phyloP scores from a whole-genome alignment of 2,113 vertebrate species.

The Ginglymostoma cirratum region DNA sequence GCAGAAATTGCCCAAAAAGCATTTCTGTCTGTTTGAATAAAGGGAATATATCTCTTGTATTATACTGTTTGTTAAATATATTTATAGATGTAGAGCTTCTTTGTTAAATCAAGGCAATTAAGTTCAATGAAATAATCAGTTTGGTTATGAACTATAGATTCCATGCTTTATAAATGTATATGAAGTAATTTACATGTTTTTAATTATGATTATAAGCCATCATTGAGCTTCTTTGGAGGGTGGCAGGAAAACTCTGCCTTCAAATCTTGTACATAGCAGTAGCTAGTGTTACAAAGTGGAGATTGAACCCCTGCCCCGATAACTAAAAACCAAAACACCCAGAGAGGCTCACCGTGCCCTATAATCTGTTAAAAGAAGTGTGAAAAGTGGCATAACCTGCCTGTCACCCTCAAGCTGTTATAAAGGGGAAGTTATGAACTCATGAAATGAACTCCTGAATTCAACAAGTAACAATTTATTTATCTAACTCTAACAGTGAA shows the following conservation, averaged over 20 bases:
- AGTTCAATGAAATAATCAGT: conserved; percentile 49
- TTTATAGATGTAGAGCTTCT: too few relatives aligned
- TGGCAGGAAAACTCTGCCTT: conserved; percentile 58
- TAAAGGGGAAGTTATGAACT: too few relatives aligned
- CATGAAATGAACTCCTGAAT: too few relatives aligned
- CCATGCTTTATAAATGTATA: conserved; percentile 59
- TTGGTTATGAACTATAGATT: conserved; percentile 47
- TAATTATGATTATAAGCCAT: conserved; percentile 63
- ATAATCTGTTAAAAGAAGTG: too few relatives aligned
- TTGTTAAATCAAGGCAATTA: too few relatives aligned
- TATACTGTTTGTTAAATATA: neutral
- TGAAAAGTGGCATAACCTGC: too few relatives aligned
- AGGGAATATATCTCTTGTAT: neutral
- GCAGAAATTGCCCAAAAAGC: neutral
- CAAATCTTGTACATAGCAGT: conserved; percentile 42
- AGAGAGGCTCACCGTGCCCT: too few relatives aligned
- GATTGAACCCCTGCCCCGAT: too few relatives aligned
- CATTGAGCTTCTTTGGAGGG: conserved; percentile 47
- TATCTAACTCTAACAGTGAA: too few relatives aligned
- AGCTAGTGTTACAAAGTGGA: conserved; percentile 18
- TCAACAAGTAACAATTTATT: too few relatives aligned
- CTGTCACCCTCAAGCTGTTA: too few relatives aligned
- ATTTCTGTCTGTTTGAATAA: neutral
- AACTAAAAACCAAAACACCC: too few relatives aligned
- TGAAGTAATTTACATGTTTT: conserved; percentile 67